Percentiles rank a stretch among this genome's conserved stretches.
These are phyloP conservation scores for Corvus moneduloides DNA, from an alignment of 2,113 vertebrate genomes.

Conservation along the genomic window DNA sequence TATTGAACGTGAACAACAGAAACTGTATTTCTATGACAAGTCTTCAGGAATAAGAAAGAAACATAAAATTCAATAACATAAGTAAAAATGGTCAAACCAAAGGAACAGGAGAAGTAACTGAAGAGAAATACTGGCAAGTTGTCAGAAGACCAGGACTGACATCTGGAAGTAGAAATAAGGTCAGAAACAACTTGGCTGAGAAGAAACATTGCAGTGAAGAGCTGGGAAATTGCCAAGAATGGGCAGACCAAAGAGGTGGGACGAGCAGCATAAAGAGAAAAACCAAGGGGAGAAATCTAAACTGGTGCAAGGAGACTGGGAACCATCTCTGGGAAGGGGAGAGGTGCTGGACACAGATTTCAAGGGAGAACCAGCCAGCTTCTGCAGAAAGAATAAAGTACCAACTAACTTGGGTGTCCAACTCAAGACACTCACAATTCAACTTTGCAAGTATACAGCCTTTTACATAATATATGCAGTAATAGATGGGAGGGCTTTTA, in stretches of 20 bases:
- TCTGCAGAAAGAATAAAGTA: not conserved
- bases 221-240: not conserved
- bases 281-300: not conserved
- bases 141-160: not conserved
- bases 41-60: not conserved
- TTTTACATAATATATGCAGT: not conserved
- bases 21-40: not conserved
- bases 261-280: not conserved
- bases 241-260: not conserved
- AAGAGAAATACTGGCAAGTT: not conserved
- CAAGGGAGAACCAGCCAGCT: not conserved
- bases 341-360: not conserved
- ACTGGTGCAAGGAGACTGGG: not conserved
- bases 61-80: not conserved
- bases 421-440: not conserved
- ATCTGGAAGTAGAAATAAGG: not conserved
- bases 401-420: not conserved
- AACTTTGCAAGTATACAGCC: not conserved
- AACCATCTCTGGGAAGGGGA: not conserved
- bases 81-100: not conserved
- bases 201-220: not conserved
- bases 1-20: not conserved
- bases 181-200: not conserved
- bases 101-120: not conserved
- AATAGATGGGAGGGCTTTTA: not conserved